Evolutionary conservation across 1,140 invertebrate species (phyloP).

Genomic region (Bradysia coprophila): DNA sequence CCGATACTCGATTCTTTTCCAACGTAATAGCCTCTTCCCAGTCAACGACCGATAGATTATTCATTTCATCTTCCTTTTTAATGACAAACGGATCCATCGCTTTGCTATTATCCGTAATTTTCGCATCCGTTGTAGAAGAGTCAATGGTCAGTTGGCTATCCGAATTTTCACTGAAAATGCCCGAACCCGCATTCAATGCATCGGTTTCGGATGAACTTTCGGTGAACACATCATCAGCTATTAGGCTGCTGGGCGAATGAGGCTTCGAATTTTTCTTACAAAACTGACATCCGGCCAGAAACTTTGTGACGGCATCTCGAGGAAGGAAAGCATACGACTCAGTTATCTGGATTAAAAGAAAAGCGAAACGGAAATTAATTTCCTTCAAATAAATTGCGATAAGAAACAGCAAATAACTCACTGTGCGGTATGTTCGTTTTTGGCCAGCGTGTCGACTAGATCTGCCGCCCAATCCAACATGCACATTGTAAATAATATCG

Average conservation of each 20-base stretch:
- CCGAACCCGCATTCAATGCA: too few species aligned
- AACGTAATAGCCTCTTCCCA: background rate
- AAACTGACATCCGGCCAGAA: slow-evolving; percentile 82
- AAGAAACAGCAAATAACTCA: slow-evolving; percentile 46
- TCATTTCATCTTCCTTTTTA: background rate
- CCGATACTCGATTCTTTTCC: background rate
- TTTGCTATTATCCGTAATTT: background rate
- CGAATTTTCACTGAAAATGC: too few species aligned
- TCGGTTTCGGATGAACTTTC: slow-evolving; percentile 22
- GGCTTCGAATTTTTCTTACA: slow-evolving; percentile 75
- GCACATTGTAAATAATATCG: slow-evolving; percentile 88
- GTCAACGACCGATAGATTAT: background rate
- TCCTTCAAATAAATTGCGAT: background rate
- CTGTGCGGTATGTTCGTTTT: slow-evolving; percentile 87
- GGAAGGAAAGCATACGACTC: slow-evolving; percentile 90
- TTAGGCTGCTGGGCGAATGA: slow-evolving; percentile 32
- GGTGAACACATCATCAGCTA: slow-evolving; percentile 13
- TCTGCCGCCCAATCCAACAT: slow-evolving; percentile 76
- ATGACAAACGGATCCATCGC: too few species aligned
- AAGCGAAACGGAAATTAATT: slow-evolving; percentile 2
- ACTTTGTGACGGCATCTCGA: slow-evolving; percentile 85
- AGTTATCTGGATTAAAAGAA: slow-evolving; percentile 55
- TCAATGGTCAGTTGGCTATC: background rate
- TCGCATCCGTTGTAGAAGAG: too few species aligned
- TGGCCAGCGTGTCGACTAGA: slow-evolving; percentile 88